Evolutionary conservation across 2,797 vertebrate species (phyloP).

Genomic region (Tinamus major): DNA sequence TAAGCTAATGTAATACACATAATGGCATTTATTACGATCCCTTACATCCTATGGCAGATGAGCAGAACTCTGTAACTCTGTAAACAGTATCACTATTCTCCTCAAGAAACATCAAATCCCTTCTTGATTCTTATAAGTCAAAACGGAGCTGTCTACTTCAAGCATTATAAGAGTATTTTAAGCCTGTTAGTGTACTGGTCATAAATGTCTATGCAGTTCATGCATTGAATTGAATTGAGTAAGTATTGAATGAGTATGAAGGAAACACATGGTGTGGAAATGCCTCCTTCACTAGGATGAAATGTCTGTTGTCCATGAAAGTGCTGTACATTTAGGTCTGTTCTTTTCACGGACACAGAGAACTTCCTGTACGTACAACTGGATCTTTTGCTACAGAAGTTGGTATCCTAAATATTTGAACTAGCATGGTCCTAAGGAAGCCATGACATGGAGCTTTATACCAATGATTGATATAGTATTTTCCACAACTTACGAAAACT

Average conservation of each 20-base stretch:
- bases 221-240: background rate
- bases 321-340: background rate
- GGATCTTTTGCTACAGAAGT: background rate
- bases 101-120: background rate
- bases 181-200: background rate
- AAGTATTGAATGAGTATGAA: background rate
- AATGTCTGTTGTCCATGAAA: background rate
- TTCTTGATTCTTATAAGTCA: background rate
- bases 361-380: background rate
- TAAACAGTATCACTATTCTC: background rate
- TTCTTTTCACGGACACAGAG: background rate
- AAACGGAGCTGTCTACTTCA: background rate
- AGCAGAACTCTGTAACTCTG: background rate
- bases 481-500: background rate
- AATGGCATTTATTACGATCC: background rate
- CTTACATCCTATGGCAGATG: background rate
- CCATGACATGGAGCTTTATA: background rate
- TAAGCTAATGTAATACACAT: background rate
- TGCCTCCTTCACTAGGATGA: background rate
- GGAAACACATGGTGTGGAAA: background rate
- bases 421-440: background rate
- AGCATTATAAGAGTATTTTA: background rate
- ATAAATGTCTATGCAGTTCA: background rate
- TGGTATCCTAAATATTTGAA: background rate
- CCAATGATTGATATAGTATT: background rate